phyloP scores from a whole-genome alignment of 2,113 vertebrate species.

The Caloenas nicobarica region DNA sequence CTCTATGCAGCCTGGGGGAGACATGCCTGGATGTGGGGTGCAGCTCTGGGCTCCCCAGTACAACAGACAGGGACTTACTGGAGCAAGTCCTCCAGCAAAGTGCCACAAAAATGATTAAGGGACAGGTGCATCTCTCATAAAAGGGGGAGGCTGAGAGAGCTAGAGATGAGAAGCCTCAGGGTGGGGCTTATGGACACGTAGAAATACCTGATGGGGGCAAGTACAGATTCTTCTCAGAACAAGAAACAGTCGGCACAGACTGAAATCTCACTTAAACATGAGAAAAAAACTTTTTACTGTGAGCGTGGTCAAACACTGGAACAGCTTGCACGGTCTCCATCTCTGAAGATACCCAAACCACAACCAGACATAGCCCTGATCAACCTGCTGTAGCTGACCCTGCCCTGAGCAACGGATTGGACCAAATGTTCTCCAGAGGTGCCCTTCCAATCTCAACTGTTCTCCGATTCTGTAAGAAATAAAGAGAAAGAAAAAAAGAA shows the following conservation, averaged over 20 bases:
- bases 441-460: not conserved
- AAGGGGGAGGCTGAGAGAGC: not conserved
- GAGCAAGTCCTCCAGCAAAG: not conserved
- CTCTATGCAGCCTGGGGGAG: not conserved
- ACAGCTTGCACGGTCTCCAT: not conserved
- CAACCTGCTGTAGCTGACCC: not conserved
- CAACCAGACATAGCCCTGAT: not conserved
- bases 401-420: not conserved
- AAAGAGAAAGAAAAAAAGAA: not conserved
- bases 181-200: accelerated
- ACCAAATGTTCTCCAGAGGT: not conserved
- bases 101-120: not conserved
- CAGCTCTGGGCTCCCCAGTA: not conserved
- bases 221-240: not conserved
- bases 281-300: not conserved
- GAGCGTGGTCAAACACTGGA: not conserved
- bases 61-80: not conserved
- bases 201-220: not conserved
- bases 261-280: not conserved
- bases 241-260: not conserved
- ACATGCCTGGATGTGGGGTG: not conserved
- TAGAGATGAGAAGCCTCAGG: not conserved
- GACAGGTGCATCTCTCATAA: not conserved
- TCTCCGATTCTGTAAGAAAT: not conserved
- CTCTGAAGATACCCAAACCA: not conserved